Evolutionary conservation across 2,113 vertebrate genomes (phyloP), one percentile per base, ranked within the genome.

Genomic region (Canis aureus): DNA sequence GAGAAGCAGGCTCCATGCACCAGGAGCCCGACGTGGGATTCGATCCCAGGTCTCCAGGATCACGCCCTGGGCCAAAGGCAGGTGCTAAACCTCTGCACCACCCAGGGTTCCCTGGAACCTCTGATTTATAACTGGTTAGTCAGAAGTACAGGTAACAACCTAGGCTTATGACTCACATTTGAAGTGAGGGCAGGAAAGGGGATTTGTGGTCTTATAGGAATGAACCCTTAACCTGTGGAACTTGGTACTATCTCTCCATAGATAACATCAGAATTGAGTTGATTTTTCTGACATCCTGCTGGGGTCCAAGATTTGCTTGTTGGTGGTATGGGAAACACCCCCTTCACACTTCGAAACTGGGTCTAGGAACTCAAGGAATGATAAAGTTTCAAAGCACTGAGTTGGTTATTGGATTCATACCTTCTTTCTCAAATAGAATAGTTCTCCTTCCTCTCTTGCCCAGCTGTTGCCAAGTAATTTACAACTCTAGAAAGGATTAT

Each of bases 401-500:
- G 97, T 81, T 96, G 91, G 23, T 80, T 38, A 10, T 92, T 91
- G 91, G 95, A 81, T 95, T 98, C 84, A 86, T 62, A 93, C 19
- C 83, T 97, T 91, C 11, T 9, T 97, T 97, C 97, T 88, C 62
- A 98, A 93, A n/a, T 76, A 98, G 60, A 64, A 62, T 29, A 95
- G 29, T 59, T 96, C 93, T 97, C 93, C 60, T 55, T 66, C 83
- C 43, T 87, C 83, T 82, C 88, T 97, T 91, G 95, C 82, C 97
- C 95, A 98, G 90, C 79, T 69, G 4, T 93, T 98, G 93, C 92
- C 96, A 98, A 98, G 89, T 96, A 98, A 98, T 98, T 98, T 98
- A 97, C 92, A 97, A 97, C 96, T 98, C 96, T 97, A 83, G 79
- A 98, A 98, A 98, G 96, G 98, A 94, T 98, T 98, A 97, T 96